Percentiles rank a stretch among this genome's conserved stretches.
These are phyloP conservation scores for Geophilus truncorum DNA, from an alignment of 2,888 invertebrate species.

Conservation along the genomic window DNA sequence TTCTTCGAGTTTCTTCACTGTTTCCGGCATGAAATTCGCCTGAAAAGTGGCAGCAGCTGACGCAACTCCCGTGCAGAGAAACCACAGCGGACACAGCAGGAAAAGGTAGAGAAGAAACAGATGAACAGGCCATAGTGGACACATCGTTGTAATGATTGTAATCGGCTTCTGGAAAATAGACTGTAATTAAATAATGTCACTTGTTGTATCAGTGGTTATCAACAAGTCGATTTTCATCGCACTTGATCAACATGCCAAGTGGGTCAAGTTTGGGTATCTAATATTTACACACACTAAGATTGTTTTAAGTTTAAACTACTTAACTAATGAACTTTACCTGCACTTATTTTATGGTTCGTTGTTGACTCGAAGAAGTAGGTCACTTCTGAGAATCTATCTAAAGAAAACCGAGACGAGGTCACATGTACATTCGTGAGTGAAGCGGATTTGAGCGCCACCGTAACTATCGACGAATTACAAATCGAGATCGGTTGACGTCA, in stretches of 20 bases:
- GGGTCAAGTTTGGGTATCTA: background rate
- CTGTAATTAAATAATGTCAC: no score
- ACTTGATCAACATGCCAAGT: background rate
- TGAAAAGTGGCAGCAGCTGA: slow-evolving; percentile 38
- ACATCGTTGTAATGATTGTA: slow-evolving; percentile 44
- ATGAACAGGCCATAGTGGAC: slow-evolving; percentile 60
- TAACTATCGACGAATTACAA: background rate
- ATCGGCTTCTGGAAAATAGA: background rate
- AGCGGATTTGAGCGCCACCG: background rate
- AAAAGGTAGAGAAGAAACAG: slow-evolving; percentile 56
- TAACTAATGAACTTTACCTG: background rate
- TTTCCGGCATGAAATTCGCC: slow-evolving; percentile 48
- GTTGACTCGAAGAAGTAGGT: background rate
- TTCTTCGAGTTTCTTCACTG: slow-evolving; percentile 9
- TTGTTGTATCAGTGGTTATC: no score
- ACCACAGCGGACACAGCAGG: slow-evolving; percentile 55
- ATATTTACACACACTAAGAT: background rate
- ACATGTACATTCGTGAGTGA: background rate
- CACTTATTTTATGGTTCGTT: background rate
- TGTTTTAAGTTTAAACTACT: background rate
- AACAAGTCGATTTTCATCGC: background rate
- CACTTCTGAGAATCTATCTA: background rate
- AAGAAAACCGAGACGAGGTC: background rate
- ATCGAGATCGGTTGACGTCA: background rate
- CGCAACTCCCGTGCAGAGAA: slow-evolving; percentile 44